Conservation (phyloP, 1,140 invertebrate species). For the Sinella curviseta region DNA sequence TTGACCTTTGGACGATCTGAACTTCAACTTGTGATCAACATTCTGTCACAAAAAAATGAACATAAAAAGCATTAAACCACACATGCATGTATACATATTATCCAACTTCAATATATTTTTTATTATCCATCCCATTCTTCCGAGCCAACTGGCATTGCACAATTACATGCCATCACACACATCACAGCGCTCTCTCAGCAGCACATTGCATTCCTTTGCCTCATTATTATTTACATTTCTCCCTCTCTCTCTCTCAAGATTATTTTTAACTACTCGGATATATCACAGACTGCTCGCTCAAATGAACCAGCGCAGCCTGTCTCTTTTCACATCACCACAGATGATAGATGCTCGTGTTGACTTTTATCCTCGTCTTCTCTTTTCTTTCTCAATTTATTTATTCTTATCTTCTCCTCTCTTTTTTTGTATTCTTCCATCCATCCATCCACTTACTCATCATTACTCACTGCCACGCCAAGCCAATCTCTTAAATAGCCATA, state of each 20-base stretch:
- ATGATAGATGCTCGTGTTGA: not conserved
- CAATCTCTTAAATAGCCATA: too few relatives aligned
- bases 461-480: not conserved
- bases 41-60: constrained; percentile 68
- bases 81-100: not conserved
- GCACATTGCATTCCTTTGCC: too few relatives aligned
- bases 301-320: not conserved
- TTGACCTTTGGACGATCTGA: constrained; percentile 88
- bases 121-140: not conserved
- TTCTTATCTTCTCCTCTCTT: not conserved
- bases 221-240: too few relatives aligned
- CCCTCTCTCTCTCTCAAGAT: not conserved
- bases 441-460: not conserved
- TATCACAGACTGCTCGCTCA: not conserved
- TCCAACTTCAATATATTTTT: not conserved
- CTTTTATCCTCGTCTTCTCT: not conserved
- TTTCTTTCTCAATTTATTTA: not conserved
- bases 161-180: too few relatives aligned
- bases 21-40: constrained; percentile 90
- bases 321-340: not conserved
- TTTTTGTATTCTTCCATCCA: not conserved
- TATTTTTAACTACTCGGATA: not conserved
- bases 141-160: too few relatives aligned
- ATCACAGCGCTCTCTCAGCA: too few relatives aligned
- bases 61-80: constrained; percentile 8